phyloP scores from a whole-genome alignment of 2,888 invertebrate genomes.

The Pyralis farinalis region DNA sequence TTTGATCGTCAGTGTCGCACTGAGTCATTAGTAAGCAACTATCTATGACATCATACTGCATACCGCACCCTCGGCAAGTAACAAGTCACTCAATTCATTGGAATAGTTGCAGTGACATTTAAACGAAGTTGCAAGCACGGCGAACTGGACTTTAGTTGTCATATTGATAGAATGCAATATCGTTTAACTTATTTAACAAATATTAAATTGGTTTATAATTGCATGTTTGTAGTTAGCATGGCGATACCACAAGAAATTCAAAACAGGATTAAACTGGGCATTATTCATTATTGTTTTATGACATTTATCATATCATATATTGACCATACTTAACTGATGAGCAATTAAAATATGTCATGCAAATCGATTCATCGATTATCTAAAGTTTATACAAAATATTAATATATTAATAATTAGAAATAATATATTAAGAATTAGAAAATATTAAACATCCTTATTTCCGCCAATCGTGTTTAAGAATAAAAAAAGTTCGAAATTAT shows the following conservation, averaged over 20 bases:
- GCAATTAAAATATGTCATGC: no score
- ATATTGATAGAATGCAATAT: slow-evolving; percentile 1
- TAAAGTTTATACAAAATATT: no score
- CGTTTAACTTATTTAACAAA: slow-evolving; percentile 1
- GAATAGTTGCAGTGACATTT: slow-evolving; percentile 6
- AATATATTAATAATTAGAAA: no score
- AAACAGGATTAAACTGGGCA: not conserved
- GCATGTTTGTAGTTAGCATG: slow-evolving; percentile 8
- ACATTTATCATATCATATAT: not conserved
- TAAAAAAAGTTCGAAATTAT: no score
- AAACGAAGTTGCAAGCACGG: slow-evolving; percentile 1
- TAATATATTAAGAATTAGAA: no score
- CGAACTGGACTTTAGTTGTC: slow-evolving; percentile 1
- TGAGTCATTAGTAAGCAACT: not conserved
- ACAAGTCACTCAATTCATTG: slow-evolving; percentile 13
- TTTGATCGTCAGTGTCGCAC: not conserved
- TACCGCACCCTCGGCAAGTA: slow-evolving; percentile 19
- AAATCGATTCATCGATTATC: no score
- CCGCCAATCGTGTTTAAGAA: no score
- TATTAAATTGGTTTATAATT: slow-evolving; percentile 2
- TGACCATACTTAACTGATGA: not conserved
- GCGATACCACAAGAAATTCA: not conserved
- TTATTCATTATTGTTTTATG: not conserved
- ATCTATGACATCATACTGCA: slow-evolving; percentile 34
- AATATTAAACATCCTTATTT: no score